Evolutionary conservation across 2,888 invertebrate species (phyloP).

Genomic region (Aleiodes testaceus): DNA sequence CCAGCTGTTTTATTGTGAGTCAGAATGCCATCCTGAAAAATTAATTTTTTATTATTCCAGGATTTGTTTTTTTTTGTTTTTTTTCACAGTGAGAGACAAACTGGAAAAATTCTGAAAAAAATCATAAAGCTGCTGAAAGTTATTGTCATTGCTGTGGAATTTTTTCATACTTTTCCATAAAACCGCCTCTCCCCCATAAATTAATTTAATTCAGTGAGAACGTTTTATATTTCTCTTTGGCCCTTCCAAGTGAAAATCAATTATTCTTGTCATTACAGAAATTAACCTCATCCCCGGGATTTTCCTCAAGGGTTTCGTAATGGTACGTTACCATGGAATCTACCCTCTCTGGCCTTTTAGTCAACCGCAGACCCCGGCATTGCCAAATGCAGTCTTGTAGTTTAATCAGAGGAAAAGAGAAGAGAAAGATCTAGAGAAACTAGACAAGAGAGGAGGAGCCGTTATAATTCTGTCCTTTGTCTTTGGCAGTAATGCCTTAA

Average conservation of each 20-base stretch:
- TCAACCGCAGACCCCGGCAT: constrained; percentile 47
- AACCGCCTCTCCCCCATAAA: background rate
- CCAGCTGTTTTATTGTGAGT: constrained; percentile 91
- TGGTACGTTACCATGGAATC: background rate
- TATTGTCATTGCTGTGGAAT: too few species aligned
- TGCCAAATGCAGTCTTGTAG: constrained; percentile 55
- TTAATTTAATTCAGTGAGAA: too few species aligned
- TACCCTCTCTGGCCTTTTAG: constrained; percentile 37
- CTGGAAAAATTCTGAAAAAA: background rate
- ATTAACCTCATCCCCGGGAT: constrained; percentile 47
- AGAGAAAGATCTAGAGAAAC: background rate
- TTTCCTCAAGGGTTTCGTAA: constrained; percentile 9
- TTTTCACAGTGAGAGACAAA: too few species aligned
- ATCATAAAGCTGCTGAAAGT: background rate
- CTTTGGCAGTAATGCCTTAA: constrained; percentile 15
- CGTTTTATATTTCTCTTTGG: too few species aligned
- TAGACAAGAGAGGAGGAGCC: constrained; percentile 21
- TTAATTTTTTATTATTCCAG: background rate
- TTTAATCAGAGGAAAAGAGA: constrained; percentile 42
- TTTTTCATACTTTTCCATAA: too few species aligned
- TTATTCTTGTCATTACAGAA: constrained; percentile 27
- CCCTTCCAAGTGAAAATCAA: background rate
- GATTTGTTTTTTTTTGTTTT: background rate
- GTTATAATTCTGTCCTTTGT: constrained; percentile 37
- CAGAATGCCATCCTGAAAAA: constrained; percentile 82